phyloP scores from a whole-genome alignment of 2,797 vertebrate genomes.

The Arvicola amphibius region DNA sequence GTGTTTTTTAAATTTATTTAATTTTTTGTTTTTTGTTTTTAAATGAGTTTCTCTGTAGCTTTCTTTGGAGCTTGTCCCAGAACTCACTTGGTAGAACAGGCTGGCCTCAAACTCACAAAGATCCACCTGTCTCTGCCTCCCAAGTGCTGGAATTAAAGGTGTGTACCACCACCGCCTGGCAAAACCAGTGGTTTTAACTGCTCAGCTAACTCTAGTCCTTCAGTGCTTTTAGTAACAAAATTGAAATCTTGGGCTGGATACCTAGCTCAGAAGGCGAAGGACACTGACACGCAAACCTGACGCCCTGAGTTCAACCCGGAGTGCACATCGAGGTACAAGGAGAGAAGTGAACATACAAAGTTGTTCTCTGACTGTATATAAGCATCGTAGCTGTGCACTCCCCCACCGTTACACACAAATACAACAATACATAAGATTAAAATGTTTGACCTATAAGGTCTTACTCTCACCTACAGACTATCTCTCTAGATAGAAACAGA shows the following conservation, averaged over 20 bases:
- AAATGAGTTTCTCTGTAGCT: too few species aligned
- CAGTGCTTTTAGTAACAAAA: background rate
- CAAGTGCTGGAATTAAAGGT: too few species aligned
- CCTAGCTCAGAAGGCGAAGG: background rate
- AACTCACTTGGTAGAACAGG: too few species aligned
- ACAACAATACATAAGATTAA: background rate
- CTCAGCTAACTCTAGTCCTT: background rate
- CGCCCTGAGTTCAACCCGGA: background rate
- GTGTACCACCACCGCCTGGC: too few species aligned
- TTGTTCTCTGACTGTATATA: background rate
- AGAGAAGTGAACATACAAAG: background rate
- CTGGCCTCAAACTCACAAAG: too few species aligned
- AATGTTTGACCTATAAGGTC: constrained; percentile 1
- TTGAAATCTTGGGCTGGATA: background rate
- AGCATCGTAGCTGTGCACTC: too few species aligned
- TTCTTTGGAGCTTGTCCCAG: too few species aligned
- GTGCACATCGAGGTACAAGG: background rate
- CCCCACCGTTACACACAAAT: background rate
- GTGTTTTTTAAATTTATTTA: too few species aligned
- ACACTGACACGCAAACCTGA: background rate
- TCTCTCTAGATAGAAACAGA: constrained; percentile 9
- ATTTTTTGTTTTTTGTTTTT: too few species aligned
- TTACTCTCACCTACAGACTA: constrained; percentile 25
- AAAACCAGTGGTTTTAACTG: background rate
- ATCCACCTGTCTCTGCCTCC: too few species aligned